Conservation (phyloP, 2,113 vertebrate species). For the Crotalus horridus region DNA sequence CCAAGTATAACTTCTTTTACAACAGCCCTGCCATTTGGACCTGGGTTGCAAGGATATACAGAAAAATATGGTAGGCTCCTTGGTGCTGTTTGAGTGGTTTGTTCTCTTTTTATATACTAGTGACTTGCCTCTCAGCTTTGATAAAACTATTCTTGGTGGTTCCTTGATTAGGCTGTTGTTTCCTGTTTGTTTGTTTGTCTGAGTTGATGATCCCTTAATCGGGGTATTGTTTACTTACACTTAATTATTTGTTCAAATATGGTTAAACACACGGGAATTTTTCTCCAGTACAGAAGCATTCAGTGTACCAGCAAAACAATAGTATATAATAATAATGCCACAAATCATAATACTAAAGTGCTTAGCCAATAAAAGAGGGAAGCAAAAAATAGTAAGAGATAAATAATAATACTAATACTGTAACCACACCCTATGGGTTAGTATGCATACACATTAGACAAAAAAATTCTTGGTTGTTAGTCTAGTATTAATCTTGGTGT, state of each 20-base stretch:
- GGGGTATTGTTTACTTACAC: neutral
- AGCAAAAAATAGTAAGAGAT: neutral
- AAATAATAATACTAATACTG: neutral
- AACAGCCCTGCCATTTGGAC: neutral
- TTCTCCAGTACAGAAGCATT: neutral
- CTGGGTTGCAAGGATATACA: neutral
- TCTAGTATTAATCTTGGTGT: neutral
- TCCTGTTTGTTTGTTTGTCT: no score
- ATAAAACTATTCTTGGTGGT: no score
- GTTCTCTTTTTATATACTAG: no score
- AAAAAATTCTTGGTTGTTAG: neutral
- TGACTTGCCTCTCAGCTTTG: no score
- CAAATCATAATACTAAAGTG: neutral
- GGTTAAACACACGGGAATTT: neutral
- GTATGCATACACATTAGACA: neutral
- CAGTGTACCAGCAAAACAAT: neutral
- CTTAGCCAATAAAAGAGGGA: neutral
- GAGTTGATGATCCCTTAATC: no score
- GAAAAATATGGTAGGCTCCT: neutral
- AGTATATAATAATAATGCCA: neutral
- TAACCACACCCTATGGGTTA: neutral
- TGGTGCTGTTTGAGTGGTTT: no score
- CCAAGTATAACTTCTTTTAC: neutral
- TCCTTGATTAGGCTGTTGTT: no score
- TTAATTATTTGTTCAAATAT: neutral